These are phyloP conservation scores for Caenorhabditis zanzibari DNA, from an alignment of 2,888 invertebrate species.

Conservation along the genomic window DNA sequence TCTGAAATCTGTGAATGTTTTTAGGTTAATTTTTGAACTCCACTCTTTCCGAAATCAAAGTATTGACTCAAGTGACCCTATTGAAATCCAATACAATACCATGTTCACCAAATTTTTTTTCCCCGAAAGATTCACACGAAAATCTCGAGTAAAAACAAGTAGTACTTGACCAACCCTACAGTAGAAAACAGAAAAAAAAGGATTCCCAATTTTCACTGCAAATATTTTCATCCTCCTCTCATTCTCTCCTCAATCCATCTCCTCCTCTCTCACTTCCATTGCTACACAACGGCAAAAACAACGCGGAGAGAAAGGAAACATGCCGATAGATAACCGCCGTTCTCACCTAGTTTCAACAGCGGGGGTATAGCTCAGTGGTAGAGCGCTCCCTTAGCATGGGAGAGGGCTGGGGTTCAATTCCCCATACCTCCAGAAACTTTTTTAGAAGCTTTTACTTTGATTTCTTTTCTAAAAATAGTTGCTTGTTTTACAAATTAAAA, in stretches of 20 bases:
- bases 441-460: conserved; percentile 8
- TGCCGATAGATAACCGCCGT: conserved; percentile 1
- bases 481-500: conserved; percentile 40
- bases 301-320: not conserved
- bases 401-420: conserved; percentile 78
- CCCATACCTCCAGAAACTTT: conserved; percentile 73
- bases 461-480: conserved; percentile 25
- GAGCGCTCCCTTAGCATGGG: conserved; percentile 81
- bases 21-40: not conserved
- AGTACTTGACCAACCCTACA: conserved; percentile 10
- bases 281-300: not conserved
- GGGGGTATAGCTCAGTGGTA: conserved; percentile 81
- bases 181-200: not conserved
- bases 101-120: conserved; percentile 19
- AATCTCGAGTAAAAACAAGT: not conserved
- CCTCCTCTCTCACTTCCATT: not conserved
- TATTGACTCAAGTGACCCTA: conserved; percentile 8
- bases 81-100: conserved; percentile 21
- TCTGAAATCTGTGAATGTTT: not conserved
- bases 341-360: not conserved
- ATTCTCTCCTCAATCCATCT: not conserved
- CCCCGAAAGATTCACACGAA: not conserved
- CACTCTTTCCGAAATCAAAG: not conserved
- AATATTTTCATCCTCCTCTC: conserved; percentile 17
- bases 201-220: conserved; percentile 6